Evolutionary conservation across 2,888 invertebrate species (phyloP).

Genomic region (Colostygia pectinataria): DNA sequence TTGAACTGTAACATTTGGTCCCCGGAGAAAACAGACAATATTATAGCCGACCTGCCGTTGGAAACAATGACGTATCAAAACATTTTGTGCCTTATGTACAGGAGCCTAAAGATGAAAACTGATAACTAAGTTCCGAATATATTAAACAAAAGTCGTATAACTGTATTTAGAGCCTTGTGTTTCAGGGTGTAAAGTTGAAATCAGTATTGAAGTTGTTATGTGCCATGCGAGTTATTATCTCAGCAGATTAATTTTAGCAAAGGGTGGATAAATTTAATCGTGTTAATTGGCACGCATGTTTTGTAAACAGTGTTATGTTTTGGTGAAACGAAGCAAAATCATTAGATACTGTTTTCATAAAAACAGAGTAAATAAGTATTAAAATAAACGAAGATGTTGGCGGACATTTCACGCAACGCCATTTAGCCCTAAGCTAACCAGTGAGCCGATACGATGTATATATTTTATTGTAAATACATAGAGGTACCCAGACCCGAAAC

Average conservation of each 20-base stretch:
- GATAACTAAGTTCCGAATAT: background rate
- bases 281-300: background rate
- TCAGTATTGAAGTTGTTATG: background rate
- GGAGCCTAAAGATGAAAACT: background rate
- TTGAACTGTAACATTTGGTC: slow-evolving; percentile 73
- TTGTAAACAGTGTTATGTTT: background rate
- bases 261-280: slow-evolving; percentile 8
- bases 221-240: background rate
- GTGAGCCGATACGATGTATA: too few species aligned
- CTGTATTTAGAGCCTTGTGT: slow-evolving; percentile 4
- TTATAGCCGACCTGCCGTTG: slow-evolving; percentile 12
- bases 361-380: too few species aligned
- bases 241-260: slow-evolving; percentile 12
- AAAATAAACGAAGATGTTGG: too few species aligned
- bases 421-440: too few species aligned
- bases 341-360: too few species aligned
- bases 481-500: too few species aligned
- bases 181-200: background rate
- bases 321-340: slow-evolving; percentile 1
- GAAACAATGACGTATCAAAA: slow-evolving; percentile 1
- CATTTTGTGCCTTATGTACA: slow-evolving; percentile 4
- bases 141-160: background rate
- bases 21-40: slow-evolving; percentile 47
- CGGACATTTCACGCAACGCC: too few species aligned
- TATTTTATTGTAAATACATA: too few species aligned